These are phyloP conservation scores for Drosophila sproati DNA, from an alignment of 1,140 invertebrate species.

Conservation along the genomic window DNA sequence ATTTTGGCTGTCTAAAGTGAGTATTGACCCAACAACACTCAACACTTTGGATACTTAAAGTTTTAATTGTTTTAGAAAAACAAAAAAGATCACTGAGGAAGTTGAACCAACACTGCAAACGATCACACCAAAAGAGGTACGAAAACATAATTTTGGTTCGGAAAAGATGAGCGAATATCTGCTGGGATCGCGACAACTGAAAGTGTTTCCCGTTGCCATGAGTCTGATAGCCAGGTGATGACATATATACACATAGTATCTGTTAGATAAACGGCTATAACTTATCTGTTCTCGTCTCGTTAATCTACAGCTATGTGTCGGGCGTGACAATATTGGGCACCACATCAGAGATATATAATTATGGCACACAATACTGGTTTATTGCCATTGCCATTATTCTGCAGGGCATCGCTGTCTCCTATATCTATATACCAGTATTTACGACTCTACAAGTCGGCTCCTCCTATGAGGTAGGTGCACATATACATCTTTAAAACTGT, in stretches of 20 bases:
- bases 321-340: constrained; percentile 95
- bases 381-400: constrained; percentile 89
- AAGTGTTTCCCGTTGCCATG: constrained; percentile 92
- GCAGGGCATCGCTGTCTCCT: constrained; percentile 88
- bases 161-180: constrained; percentile 88
- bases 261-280: not conserved
- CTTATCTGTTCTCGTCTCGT: constrained; percentile 43
- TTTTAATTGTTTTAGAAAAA: constrained; percentile 49
- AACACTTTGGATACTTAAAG: not conserved
- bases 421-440: constrained; percentile 94
- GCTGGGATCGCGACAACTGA: constrained; percentile 89
- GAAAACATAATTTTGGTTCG: constrained; percentile 78
- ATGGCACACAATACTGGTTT: constrained; percentile 92
- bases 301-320: constrained; percentile 90
- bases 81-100: constrained; percentile 53
- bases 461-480: constrained; percentile 90
- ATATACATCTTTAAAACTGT: constrained; percentile 1
- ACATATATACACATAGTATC: constrained; percentile 13
- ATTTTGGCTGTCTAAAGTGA: constrained; percentile 87
- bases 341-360: constrained; percentile 94
- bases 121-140: constrained; percentile 9
- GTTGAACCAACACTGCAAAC: constrained; percentile 51
- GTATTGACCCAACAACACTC: constrained; percentile 13
- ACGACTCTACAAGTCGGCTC: constrained; percentile 91
- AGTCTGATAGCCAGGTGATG: constrained; percentile 91